Evolutionary conservation across 2,888 invertebrate genomes (phyloP), one percentile per base, ranked within the genome.

Genomic region (Troglohyphantes excavatus): DNA sequence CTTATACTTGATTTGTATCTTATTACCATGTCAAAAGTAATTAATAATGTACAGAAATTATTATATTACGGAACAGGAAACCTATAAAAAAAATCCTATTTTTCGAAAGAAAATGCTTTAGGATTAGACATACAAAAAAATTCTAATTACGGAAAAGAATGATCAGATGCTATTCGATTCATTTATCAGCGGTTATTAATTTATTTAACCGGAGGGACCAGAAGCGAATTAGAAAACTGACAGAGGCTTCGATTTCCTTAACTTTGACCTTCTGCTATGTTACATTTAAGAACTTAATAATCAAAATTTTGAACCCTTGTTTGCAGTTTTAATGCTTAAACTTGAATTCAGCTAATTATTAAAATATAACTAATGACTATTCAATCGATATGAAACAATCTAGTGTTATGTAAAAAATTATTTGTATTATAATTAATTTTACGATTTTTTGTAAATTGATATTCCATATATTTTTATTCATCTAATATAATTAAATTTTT

Each of bases 151-250:
- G 19, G 78, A 61, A 85, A 67, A 78, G 53, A 67, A 73, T 76
- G 76, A 76, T 85, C 75, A 59, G 85, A 61, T 78, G 67, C 85
- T 70, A 68, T 68, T 17, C 29, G 68, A 33, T 76, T 70, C 68
- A 85, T 85, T 85, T 78, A 85, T 85, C 85, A 85, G 76, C 59
- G 76, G 39, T 78, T 75, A 70, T 75, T 75, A 75, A 27, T 33
- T 85, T 73, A 67, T 83, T 65, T 78, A 85, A 78, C 19, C 39
- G 9, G 23, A 78, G 85, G 61, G 85, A 70, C 46, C 46, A 67
- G 65, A 26, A 61, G n/a, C 46, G 78, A 85, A 85, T 85, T 85
- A 61, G 61, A 26, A 61, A 85, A 76, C 17, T 75, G 27, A 21
- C n/a, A n/a, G n/a, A n/a, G n/a, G 27, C 3, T 33, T 3, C 33